A percentile compares a stretch with the other conserved stretches of the same genome.
phyloP scores from a whole-genome alignment of 1,140 invertebrate genomes.

The Aplysia californica region DNA sequence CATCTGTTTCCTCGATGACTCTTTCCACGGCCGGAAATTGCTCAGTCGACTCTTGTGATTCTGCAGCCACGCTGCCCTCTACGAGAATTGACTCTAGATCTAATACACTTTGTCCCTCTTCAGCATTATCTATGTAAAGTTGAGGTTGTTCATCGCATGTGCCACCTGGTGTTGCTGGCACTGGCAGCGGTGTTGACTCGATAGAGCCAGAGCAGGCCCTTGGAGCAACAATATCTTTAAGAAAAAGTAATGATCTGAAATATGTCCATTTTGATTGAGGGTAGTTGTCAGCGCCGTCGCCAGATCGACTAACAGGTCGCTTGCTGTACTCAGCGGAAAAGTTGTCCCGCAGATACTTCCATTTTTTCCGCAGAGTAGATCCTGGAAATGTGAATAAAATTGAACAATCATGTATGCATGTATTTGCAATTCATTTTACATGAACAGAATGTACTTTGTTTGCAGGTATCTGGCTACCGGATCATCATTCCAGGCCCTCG shows the following conservation, averaged over 20 bases:
- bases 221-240: conserved; percentile 8
- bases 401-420: neutral
- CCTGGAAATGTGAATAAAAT: neutral
- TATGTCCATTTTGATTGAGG: conserved; percentile 10
- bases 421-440: neutral
- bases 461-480: neutral
- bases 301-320: neutral
- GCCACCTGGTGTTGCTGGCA: no score
- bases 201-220: neutral
- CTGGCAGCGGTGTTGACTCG: neutral
- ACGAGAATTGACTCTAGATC: neutral
- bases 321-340: neutral
- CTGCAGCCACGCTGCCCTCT: no score
- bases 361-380: neutral
- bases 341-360: neutral
- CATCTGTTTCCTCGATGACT: neutral
- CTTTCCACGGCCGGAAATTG: neutral
- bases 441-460: neutral
- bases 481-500: neutral
- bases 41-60: neutral
- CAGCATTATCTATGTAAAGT: no score
- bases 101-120: no score
- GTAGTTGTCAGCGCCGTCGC: neutral
- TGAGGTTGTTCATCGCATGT: no score
- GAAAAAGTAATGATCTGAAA: neutral